phyloP scores from a whole-genome alignment of 2,797 vertebrate species.

The Gymnodraco acuticeps region DNA sequence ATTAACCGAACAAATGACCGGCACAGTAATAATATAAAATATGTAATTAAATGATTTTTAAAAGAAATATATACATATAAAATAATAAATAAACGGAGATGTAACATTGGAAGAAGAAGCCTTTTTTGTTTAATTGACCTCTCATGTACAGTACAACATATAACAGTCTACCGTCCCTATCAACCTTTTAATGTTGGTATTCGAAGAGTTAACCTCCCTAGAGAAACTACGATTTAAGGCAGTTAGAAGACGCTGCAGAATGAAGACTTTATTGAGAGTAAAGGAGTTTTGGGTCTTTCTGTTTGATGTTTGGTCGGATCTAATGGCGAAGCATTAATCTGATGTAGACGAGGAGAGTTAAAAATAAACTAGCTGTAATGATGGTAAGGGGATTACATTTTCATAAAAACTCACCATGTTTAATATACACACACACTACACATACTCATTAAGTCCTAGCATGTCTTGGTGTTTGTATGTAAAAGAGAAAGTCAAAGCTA shows the following conservation, averaged over 20 bases:
- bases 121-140: not conserved
- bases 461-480: not conserved
- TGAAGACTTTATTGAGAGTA: conserved; percentile 2
- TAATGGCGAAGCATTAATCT: not conserved
- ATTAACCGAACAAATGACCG: not conserved
- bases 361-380: not conserved
- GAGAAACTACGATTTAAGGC: conserved; percentile 1
- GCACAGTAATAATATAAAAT: not conserved
- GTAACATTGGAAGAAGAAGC: not conserved
- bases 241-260: not conserved
- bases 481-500: not conserved
- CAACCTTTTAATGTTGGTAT: not conserved
- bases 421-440: not conserved
- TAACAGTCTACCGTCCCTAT: not conserved
- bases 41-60: too few species aligned
- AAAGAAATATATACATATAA: not conserved
- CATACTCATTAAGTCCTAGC: not conserved
- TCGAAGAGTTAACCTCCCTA: not conserved
- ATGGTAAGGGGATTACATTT: not conserved
- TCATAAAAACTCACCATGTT: not conserved
- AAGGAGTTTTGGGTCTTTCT: conserved; percentile 1
- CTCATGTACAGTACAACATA: not conserved
- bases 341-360: not conserved
- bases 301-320: conserved; percentile 14
- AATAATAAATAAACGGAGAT: too few species aligned